These are phyloP conservation scores for Drosophila lacertosa DNA, from an alignment of 1,140 invertebrate species.

Conservation along the genomic window DNA sequence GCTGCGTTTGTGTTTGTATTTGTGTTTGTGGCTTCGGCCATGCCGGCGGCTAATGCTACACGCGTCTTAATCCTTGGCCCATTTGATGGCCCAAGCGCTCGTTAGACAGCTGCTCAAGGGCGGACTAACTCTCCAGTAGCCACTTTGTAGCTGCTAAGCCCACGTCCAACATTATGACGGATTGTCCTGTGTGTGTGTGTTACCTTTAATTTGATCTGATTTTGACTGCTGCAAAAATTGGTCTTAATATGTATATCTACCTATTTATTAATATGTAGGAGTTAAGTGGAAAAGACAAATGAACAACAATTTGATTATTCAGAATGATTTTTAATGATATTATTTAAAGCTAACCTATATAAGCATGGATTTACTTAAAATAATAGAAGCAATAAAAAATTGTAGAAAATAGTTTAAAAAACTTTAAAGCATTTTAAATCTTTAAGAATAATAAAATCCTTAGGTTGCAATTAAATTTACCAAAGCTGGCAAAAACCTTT, in stretches of 20 bases:
- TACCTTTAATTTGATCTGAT: constrained; percentile 78
- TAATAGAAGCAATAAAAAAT: no score
- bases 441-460: not conserved
- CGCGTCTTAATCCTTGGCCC: constrained; percentile 67
- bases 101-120: constrained; percentile 47
- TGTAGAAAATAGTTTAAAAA: no score
- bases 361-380: no score
- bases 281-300: constrained; percentile 3
- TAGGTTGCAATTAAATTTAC: no score
- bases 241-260: not conserved
- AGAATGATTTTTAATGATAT: no score
- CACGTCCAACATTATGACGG: constrained; percentile 57
- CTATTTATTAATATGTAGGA: no score
- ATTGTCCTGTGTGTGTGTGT: constrained; percentile 43
- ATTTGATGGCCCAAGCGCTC: constrained; percentile 35
- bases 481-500: no score
- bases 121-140: not conserved
- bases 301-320: no score
- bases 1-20: no score
- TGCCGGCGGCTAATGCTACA: constrained; percentile 45
- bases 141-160: constrained; percentile 44
- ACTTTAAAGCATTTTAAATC: no score
- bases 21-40: constrained; percentile 6
- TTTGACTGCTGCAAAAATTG: constrained; percentile 54
- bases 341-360: no score